Evolutionary conservation across 2,888 invertebrate genomes (phyloP).

Genomic region (Euproctis similis): DNA sequence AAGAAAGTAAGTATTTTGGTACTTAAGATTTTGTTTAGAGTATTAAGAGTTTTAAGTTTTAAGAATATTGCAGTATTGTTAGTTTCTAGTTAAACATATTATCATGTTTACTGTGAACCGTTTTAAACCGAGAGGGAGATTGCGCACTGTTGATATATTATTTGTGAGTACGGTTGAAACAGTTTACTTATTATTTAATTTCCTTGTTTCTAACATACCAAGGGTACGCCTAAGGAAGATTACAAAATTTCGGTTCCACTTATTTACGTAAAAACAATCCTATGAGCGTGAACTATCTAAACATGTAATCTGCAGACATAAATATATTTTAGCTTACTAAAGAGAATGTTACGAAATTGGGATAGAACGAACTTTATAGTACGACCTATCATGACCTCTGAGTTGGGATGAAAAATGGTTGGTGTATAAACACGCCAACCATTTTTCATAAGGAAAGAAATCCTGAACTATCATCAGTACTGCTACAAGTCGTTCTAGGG

Average conservation of each 20-base stretch:
- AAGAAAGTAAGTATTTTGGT: conserved; percentile 1
- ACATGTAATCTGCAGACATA: background rate
- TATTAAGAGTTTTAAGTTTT: background rate
- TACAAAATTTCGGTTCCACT: background rate
- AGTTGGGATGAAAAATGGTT: conserved; percentile 1
- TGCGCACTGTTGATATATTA: conserved; percentile 3
- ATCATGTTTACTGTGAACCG: conserved; percentile 1
- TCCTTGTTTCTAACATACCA: background rate
- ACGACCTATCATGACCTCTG: conserved; percentile 1
- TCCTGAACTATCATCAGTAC: too few relatives aligned
- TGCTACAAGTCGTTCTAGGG: background rate
- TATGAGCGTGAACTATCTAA: too few relatives aligned
- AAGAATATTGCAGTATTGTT: background rate
- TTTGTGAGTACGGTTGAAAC: conserved; percentile 4
- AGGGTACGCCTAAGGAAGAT: background rate
- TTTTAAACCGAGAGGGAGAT: conserved; percentile 1
- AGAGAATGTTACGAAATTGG: background rate
- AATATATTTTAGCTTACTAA: background rate
- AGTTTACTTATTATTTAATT: conserved; percentile 3
- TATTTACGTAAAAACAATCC: background rate
- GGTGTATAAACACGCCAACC: background rate
- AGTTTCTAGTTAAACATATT: background rate
- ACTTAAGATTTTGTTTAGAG: background rate
- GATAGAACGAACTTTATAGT: background rate
- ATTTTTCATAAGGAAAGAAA: background rate